Conservation (phyloP, 2,797 vertebrate genomes). For the Scleropages formosus region DNA sequence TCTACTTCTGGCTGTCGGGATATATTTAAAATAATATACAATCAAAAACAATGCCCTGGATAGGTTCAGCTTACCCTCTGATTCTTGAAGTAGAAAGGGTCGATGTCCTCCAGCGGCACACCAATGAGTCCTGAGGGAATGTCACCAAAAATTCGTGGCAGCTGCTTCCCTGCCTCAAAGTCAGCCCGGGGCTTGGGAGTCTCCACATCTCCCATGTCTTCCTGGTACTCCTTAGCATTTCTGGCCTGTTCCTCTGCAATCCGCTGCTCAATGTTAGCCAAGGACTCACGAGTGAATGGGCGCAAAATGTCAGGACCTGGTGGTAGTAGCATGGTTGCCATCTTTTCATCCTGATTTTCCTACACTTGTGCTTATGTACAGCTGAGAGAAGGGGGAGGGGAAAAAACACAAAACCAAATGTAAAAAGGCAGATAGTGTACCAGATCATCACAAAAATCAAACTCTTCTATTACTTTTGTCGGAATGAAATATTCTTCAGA, state of each 20-base stretch:
- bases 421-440: no score
- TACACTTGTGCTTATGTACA: slow-evolving; percentile 76
- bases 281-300: slow-evolving; percentile 95
- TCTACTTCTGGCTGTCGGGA: no score
- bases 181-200: slow-evolving; percentile 77
- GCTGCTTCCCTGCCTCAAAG: slow-evolving; percentile 93
- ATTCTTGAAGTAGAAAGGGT: slow-evolving; percentile 87
- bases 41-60: no score
- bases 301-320: slow-evolving; percentile 95
- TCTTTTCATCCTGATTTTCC: slow-evolving; percentile 98
- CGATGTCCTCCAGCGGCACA: slow-evolving; percentile 92
- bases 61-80: slow-evolving; percentile 73
- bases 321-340: slow-evolving; percentile 95
- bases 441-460: no score
- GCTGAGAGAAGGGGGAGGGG: slow-evolving; percentile 52
- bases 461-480: no score
- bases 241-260: slow-evolving; percentile 78
- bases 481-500: no score
- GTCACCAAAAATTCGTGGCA: slow-evolving; percentile 90
- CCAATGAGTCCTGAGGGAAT: slow-evolving; percentile 88
- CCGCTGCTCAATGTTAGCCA: slow-evolving; percentile 94
- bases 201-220: slow-evolving; percentile 80
- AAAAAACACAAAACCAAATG: no score
- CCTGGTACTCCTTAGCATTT: slow-evolving; percentile 75
- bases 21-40: neutral